Percentiles rank a stretch among this genome's conserved stretches.
These are phyloP conservation scores for Homarus americanus DNA, from an alignment of 1,140 invertebrate genomes.

Conservation along the genomic window DNA sequence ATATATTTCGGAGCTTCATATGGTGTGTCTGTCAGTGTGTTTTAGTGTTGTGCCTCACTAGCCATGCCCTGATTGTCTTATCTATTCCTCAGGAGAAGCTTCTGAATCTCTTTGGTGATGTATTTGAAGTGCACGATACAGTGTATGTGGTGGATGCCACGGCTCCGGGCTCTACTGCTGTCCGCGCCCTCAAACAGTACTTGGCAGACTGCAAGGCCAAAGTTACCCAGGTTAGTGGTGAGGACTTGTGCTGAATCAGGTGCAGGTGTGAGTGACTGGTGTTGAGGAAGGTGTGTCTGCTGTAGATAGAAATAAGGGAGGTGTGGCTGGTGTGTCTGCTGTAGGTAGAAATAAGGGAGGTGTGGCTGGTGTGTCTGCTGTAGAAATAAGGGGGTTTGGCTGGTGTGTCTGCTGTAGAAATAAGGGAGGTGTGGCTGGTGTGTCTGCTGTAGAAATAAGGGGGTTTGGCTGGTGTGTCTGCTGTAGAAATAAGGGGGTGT, in stretches of 20 bases:
- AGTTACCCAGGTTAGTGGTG: conserved; percentile 79
- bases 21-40: too few species aligned
- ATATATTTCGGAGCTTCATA: too few species aligned
- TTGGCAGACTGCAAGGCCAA: conserved; percentile 79
- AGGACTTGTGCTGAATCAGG: neutral
- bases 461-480: too few species aligned
- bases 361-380: neutral
- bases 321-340: too few species aligned
- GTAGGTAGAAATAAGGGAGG: too few species aligned
- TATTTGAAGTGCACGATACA: conserved; percentile 81
- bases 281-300: neutral
- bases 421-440: neutral
- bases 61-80: too few species aligned
- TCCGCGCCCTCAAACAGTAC: conserved; percentile 82
- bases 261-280: neutral
- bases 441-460: neutral
- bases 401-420: too few species aligned
- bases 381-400: too few species aligned
- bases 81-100: conserved; percentile 77
- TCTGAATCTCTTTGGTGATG: conserved; percentile 79
- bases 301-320: too few species aligned
- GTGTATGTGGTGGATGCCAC: conserved; percentile 83
- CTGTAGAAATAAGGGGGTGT: too few species aligned
- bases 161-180: conserved; percentile 81
- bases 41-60: too few species aligned